These are phyloP conservation scores for Heteropelma amictum DNA, from an alignment of 2,888 invertebrate genomes.

Conservation along the genomic window DNA sequence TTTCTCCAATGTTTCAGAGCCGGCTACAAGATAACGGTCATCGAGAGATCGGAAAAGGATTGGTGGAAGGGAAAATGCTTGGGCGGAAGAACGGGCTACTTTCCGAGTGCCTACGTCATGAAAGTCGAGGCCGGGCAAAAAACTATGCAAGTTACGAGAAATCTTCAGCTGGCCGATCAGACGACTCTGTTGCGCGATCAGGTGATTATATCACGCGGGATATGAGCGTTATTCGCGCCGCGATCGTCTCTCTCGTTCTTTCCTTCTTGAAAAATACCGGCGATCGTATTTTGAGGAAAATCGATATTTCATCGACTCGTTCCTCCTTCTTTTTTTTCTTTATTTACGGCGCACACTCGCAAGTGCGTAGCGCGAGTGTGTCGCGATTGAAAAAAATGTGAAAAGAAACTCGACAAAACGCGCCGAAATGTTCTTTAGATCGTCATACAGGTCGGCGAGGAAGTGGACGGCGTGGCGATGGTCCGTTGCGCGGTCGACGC, in stretches of 20 bases:
- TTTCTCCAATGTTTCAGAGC: slow-evolving; percentile 63
- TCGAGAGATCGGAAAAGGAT: slow-evolving; percentile 95
- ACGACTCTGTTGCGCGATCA: slow-evolving; percentile 74
- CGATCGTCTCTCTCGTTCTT: background rate
- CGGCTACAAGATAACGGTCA: slow-evolving; percentile 88
- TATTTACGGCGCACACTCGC: no score
- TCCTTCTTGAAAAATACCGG: background rate
- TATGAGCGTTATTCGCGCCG: background rate
- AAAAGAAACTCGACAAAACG: background rate
- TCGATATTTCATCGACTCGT: background rate
- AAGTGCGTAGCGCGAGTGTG: background rate
- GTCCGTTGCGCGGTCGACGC: slow-evolving; percentile 95
- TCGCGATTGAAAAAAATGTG: no score
- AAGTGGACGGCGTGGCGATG: slow-evolving; percentile 95
- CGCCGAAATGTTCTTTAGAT: slow-evolving; percentile 85
- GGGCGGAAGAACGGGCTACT: slow-evolving; percentile 92
- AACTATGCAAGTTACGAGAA: slow-evolving; percentile 92
- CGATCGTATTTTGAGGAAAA: background rate
- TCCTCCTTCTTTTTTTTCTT: background rate
- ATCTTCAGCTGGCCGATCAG: slow-evolving; percentile 89
- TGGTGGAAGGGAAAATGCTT: slow-evolving; percentile 99
- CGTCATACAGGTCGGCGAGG: slow-evolving; percentile 94
- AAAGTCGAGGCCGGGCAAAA: slow-evolving; percentile 93
- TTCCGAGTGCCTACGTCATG: slow-evolving; percentile 96
- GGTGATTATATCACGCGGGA: slow-evolving; percentile 60